These are phyloP conservation scores for Xiphorhynchus elegans DNA, from an alignment of 2,113 vertebrate species.

Conservation along the genomic window DNA sequence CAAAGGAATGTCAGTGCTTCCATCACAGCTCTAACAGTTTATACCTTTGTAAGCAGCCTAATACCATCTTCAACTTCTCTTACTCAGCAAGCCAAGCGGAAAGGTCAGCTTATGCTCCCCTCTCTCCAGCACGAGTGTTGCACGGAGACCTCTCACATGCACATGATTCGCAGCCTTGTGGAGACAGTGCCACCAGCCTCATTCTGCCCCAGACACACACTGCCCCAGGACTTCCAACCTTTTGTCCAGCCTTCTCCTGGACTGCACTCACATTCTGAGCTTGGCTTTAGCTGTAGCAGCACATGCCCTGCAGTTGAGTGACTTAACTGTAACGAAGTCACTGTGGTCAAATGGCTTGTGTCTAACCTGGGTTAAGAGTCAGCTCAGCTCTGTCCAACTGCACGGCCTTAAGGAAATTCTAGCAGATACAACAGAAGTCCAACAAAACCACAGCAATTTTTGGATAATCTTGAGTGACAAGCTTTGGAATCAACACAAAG, in stretches of 20 bases:
- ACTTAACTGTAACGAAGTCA: not conserved
- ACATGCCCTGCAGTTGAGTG: not conserved
- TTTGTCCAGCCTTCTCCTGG: not conserved
- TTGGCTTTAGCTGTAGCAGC: not conserved
- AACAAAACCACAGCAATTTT: not conserved
- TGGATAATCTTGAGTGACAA: not conserved
- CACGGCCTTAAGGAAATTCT: fast-evolving
- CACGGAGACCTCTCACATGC: not conserved
- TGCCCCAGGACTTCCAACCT: not conserved
- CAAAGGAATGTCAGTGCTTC: not conserved
- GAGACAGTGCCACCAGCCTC: not conserved
- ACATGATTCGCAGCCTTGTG: not conserved
- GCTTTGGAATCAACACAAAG: not conserved
- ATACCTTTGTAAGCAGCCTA: not conserved
- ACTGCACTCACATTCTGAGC: not conserved
- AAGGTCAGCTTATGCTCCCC: not conserved
- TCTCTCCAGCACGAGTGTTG: fast-evolving
- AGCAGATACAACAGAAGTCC: not conserved
- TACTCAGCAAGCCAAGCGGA: not conserved
- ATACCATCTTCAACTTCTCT: not conserved
- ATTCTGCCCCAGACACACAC: not conserved
- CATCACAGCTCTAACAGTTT: not conserved
- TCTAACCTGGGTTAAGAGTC: not conserved
- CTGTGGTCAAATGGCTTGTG: not conserved
- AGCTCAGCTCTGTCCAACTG: not conserved